Conservation (phyloP, 2,797 vertebrate genomes). For the Scleropages formosus region DNA sequence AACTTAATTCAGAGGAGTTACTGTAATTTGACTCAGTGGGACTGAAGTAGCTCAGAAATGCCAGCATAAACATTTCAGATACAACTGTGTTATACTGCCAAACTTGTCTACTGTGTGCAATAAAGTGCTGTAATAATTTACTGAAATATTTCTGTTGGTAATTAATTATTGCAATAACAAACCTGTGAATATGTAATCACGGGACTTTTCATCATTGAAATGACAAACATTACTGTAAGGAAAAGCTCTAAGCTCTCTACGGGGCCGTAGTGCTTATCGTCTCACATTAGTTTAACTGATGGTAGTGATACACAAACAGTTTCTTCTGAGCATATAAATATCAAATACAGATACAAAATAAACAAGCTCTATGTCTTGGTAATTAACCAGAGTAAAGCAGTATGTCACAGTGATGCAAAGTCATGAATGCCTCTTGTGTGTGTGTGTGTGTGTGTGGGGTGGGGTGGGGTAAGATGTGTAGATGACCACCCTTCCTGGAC, state of each 20-base stretch:
- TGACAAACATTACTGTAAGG: conserved; percentile 6
- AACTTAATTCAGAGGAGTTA: conserved; percentile 26
- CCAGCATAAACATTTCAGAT: conserved; percentile 24
- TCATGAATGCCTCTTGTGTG: background rate
- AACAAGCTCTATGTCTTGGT: background rate
- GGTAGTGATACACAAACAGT: background rate
- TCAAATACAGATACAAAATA: background rate
- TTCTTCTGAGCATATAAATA: background rate
- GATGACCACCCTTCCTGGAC: background rate
- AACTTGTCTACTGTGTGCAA: conserved; percentile 29
- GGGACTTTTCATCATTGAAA: conserved; percentile 10
- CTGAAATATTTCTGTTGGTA: conserved; percentile 18
- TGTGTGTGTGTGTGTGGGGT: background rate
- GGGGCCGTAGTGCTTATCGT: background rate
- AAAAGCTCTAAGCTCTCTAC: background rate
- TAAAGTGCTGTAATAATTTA: conserved; percentile 29
- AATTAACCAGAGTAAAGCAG: background rate
- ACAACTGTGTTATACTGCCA: conserved; percentile 36
- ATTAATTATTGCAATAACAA: conserved; percentile 22
- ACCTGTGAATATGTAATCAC: conserved; percentile 18
- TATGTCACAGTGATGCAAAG: background rate
- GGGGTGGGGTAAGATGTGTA: background rate
- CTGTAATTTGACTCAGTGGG: conserved; percentile 23
- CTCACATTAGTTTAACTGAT: background rate
- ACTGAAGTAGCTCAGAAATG: conserved; percentile 21